Evolutionary conservation across 2,888 invertebrate species (phyloP).

Genomic region (Adineta ricciae): DNA sequence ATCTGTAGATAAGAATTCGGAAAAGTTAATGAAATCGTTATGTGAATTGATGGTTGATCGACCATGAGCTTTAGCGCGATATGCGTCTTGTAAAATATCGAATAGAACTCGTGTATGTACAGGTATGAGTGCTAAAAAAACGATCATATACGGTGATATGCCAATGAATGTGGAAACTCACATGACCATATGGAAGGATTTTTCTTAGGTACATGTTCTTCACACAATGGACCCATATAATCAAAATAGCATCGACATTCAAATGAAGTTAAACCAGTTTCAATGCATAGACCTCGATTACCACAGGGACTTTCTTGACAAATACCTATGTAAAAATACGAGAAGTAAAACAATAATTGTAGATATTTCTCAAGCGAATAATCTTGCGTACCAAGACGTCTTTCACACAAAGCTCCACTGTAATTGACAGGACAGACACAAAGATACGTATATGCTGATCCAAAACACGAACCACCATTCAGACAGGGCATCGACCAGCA

Average conservation of each 20-base stretch:
- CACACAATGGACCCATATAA: background rate
- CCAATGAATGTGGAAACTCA: background rate
- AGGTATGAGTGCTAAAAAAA: background rate
- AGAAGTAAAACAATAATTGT: background rate
- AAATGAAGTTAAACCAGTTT: background rate
- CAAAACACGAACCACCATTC: constrained; percentile 31
- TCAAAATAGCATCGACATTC: constrained; percentile 22
- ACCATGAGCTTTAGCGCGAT: background rate
- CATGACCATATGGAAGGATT: background rate
- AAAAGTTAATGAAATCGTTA: background rate
- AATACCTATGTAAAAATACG: background rate
- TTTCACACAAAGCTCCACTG: constrained; percentile 26
- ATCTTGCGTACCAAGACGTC: background rate
- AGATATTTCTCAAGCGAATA: too few species aligned
- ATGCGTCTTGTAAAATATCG: constrained; percentile 17
- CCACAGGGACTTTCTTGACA: constrained; percentile 7
- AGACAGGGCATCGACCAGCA: constrained; percentile 24
- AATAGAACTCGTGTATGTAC: constrained; percentile 6
- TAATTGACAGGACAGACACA: constrained; percentile 32
- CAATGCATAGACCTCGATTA: constrained; percentile 11
- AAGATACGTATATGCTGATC: constrained; percentile 23
- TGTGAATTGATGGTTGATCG: background rate
- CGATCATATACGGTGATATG: background rate
- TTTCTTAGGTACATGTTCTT: constrained; percentile 6
- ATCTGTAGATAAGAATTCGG: background rate